Evolutionary conservation across 2,888 invertebrate species (phyloP).

Genomic region (Pyrocoelia pectoralis): DNA sequence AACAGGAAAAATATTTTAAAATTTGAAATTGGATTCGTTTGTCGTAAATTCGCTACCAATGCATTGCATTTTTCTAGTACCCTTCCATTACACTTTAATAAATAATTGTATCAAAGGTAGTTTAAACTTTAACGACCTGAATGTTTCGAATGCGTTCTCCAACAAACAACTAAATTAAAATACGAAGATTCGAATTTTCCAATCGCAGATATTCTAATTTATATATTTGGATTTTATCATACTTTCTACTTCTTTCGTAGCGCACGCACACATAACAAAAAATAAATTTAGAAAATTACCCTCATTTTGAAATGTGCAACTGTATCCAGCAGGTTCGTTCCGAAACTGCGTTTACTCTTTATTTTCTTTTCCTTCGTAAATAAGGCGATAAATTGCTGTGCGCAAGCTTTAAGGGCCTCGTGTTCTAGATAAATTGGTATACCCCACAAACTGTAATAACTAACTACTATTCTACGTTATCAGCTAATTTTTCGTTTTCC

Average conservation of each 20-base stretch:
- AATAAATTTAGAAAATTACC: constrained; percentile 3
- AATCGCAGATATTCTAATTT: not conserved
- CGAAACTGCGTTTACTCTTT: not conserved
- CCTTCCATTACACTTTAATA: constrained; percentile 6
- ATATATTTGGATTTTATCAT: not conserved
- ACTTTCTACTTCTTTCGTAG: not conserved
- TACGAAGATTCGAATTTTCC: no score
- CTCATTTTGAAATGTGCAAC: constrained; percentile 3
- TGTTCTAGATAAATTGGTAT: constrained; percentile 1
- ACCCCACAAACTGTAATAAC: not conserved
- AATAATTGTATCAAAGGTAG: not conserved
- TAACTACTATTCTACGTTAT: constrained; percentile 1
- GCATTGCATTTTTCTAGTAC: not conserved
- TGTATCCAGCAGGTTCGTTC: not conserved
- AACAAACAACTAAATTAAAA: not conserved
- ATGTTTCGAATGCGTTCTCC: no score
- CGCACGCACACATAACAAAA: not conserved
- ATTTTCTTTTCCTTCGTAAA: constrained; percentile 5
- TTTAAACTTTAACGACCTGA: not conserved
- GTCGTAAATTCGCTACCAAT: not conserved
- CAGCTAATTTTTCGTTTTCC: not conserved
- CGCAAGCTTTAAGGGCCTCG: not conserved
- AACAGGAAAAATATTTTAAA: constrained; percentile 31
- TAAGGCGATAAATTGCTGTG: constrained; percentile 7
- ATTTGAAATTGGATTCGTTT: constrained; percentile 15